Percentiles rank a stretch among this genome's conserved stretches.
Evolutionary conservation across 2,888 invertebrate genomes (phyloP).

Genomic region (Tetranychus truncatus): DNA sequence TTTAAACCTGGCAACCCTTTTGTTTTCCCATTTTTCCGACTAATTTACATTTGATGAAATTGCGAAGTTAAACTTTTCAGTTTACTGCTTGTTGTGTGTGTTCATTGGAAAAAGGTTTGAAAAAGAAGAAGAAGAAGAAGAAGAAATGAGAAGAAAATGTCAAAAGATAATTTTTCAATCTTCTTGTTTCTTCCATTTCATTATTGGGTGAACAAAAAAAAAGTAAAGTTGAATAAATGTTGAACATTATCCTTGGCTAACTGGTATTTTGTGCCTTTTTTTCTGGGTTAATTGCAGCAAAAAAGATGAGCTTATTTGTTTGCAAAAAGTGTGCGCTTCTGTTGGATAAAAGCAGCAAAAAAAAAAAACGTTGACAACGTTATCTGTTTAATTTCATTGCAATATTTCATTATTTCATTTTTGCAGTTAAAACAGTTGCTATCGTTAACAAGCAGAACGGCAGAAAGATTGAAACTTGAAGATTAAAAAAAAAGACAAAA

Average conservation of each 20-base stretch:
- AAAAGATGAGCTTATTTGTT: background rate
- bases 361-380: background rate
- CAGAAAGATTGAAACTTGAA: background rate
- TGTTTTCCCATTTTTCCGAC: too few relatives aligned
- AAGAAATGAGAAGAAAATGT: too few relatives aligned
- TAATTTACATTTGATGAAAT: too few relatives aligned
- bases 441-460: background rate
- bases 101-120: too few relatives aligned
- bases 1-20: too few relatives aligned
- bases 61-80: too few relatives aligned
- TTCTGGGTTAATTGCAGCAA: background rate
- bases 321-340: too few relatives aligned
- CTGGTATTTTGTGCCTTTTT: background rate
- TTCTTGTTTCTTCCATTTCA: background rate
- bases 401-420: background rate
- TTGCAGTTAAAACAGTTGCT: background rate
- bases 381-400: background rate
- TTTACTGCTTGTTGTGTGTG: too few relatives aligned
- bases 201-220: background rate
- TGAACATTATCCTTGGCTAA: background rate
- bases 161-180: background rate
- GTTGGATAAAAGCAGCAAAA: too few relatives aligned
- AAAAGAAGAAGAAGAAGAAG: too few relatives aligned
- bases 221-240: background rate
- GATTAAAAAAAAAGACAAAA: background rate